Percentiles rank a stretch among this genome's conserved stretches.
Evolutionary conservation across 2,113 vertebrate genomes (phyloP).

Genomic region (Riparia riparia): DNA sequence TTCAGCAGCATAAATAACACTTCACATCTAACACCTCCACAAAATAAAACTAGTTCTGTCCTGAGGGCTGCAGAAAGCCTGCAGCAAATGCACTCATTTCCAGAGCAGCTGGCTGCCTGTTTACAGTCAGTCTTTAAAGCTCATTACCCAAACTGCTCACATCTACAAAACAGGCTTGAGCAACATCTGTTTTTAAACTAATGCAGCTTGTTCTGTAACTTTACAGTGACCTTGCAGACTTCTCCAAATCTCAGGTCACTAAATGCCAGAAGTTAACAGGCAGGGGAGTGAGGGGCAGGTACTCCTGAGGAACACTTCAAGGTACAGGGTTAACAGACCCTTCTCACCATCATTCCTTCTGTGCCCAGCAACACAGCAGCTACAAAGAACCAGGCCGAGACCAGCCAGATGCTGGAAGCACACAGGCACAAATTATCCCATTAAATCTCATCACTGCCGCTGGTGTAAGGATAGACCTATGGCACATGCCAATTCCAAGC

Average conservation of each 20-base stretch:
- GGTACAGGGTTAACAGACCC: background rate
- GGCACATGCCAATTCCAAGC: background rate
- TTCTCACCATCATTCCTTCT: background rate
- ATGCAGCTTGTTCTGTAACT: background rate
- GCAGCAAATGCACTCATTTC: background rate
- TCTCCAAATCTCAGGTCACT: constrained; percentile 8
- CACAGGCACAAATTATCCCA: background rate
- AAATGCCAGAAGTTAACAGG: background rate
- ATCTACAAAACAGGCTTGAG: background rate
- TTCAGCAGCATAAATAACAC: background rate
- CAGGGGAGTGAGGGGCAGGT: background rate
- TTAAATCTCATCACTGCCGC: background rate
- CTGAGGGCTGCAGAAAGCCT: background rate
- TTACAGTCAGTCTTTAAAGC: background rate
- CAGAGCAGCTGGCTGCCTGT: background rate
- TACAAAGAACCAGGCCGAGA: background rate
- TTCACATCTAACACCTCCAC: background rate
- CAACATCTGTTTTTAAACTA: background rate
- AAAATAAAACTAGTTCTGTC: background rate
- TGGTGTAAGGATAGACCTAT: background rate
- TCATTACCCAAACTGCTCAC: background rate
- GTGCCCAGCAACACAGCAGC: background rate
- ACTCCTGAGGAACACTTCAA: background rate
- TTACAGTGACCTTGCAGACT: background rate
- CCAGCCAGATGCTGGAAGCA: background rate